Evolutionary conservation across 2,888 invertebrate species (phyloP).

Genomic region (Xanthia togata): DNA sequence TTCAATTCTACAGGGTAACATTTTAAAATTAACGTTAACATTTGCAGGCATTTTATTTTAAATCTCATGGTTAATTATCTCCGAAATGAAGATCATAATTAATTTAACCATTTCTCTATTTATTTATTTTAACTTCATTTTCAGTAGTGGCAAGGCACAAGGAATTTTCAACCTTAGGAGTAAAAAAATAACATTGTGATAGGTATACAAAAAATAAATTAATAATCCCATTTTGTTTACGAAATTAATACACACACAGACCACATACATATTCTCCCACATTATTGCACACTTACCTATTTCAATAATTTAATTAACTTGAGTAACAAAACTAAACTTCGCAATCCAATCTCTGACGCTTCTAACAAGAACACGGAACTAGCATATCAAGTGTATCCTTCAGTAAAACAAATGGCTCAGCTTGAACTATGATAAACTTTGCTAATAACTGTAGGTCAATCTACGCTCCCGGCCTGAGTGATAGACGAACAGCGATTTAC

Average conservation of each 20-base stretch:
- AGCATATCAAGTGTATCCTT: conserved; percentile 50
- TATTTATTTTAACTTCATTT: neutral
- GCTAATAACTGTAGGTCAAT: conserved; percentile 68
- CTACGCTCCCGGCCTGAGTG: conserved; percentile 18
- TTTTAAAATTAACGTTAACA: too few species aligned
- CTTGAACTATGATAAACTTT: conserved; percentile 70
- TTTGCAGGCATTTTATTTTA: neutral
- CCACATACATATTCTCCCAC: neutral
- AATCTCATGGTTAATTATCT: neutral
- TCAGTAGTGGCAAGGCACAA: too few species aligned
- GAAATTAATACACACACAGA: neutral
- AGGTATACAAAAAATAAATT: neutral
- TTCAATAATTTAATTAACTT: conserved; percentile 24
- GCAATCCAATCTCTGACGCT: conserved; percentile 10
- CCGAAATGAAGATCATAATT: neutral
- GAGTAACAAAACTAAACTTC: conserved; percentile 19
- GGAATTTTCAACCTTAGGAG: neutral
- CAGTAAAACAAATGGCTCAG: conserved; percentile 59
- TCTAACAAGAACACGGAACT: conserved; percentile 33
- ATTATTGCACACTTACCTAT: neutral
- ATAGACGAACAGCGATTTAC: conserved; percentile 49
- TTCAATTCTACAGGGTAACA: neutral
- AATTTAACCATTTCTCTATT: neutral
- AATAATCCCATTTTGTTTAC: neutral
- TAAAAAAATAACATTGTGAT: neutral